phyloP scores from a whole-genome alignment of 1,140 invertebrate genomes.

The roundworm (Caenorhabditis elegans) region WBcel235 BX284603.4:13262001-13262500 shows the following conservation, averaged over 20 bases:
- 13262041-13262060: not conserved
- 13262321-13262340: no score
- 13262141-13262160: not conserved
- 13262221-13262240: not conserved
- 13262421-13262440: not conserved
- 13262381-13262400: no score
- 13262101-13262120: not conserved
- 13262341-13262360: no score
- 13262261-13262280: not conserved
- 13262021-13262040: not conserved
- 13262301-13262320: no score
- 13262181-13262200: not conserved
- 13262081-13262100: not conserved
- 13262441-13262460: not conserved
- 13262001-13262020: not conserved
- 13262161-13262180: slow-evolving; percentile 20
- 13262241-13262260: not conserved
- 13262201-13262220: not conserved
- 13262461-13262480: not conserved
- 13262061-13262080: not conserved
- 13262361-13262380: no score
- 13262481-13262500: not conserved
- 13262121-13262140: slow-evolving; percentile 16
- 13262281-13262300: not conserved
- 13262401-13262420: no score